These are phyloP conservation scores for Acridotheres tristis DNA, from an alignment of 2,797 vertebrate genomes.

Conservation along the genomic window DNA sequence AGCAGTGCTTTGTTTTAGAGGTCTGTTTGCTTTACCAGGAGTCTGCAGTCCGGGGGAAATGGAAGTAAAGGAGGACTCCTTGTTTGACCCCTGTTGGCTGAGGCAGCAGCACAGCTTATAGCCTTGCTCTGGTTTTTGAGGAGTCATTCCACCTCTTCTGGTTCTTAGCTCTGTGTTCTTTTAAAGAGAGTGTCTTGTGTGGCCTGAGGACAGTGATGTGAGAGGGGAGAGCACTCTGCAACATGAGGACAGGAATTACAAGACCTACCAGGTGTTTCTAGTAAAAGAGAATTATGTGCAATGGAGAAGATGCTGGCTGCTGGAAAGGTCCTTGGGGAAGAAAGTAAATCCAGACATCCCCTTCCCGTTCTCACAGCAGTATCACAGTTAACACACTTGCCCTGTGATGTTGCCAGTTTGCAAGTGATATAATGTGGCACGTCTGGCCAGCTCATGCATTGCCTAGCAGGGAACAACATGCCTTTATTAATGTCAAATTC, in stretches of 20 bases:
- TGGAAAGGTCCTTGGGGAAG: background rate
- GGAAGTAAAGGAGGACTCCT: background rate
- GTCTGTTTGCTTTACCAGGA: background rate
- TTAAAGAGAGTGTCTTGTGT: background rate
- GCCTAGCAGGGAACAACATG: background rate
- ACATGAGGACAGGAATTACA: background rate
- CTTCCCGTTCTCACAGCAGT: background rate
- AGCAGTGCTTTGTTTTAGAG: background rate
- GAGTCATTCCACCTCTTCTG: background rate
- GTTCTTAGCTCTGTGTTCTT: background rate
- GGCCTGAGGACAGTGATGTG: background rate
- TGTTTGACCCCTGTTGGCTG: fast-evolving
- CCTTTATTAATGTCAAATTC: background rate
- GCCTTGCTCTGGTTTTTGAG: background rate
- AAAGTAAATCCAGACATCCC: background rate
- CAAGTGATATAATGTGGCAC: fast-evolving
- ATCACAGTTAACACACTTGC: background rate
- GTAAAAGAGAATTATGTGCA: background rate
- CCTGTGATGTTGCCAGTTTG: background rate
- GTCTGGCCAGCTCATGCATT: background rate
- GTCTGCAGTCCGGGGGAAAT: background rate
- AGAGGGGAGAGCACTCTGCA: background rate
- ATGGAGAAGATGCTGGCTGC: background rate
- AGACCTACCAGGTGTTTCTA: background rate
- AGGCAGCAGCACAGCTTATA: background rate